Evolutionary conservation across 2,113 vertebrate species (phyloP), one percentile per base, ranked within the genome.

Genomic region (Dendrocopos noguchii): DNA sequence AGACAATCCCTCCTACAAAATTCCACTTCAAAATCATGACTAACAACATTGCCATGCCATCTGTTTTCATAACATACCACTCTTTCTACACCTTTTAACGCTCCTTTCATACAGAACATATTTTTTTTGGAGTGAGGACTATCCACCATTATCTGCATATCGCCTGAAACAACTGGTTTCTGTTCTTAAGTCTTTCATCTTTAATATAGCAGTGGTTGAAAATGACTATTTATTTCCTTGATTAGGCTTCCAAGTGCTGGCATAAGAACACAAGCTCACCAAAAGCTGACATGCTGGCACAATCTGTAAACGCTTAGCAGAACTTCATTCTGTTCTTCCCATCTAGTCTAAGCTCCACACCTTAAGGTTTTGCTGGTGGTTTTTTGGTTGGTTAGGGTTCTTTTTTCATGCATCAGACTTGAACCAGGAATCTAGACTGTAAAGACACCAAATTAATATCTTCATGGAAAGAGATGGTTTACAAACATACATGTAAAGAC

Each of bases 11-110:
- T 91, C 53, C 87, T 89, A 95, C 88, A 82, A 94, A 96, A 93
- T 91, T 96, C 84, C 94, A 84, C 91, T 88, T 92, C 86, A 87
- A 94, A 93, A 94, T 87, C 80, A 93, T 66, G 81, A 87, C 79
- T 89, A 93, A 92, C 72, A 92, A 92, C 72, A 93, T 25, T 87
- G 68, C 65, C 56, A 47, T 57, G 72, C 96, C 96, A 94, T 96
- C 93, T 95, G 93, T 70, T 96, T 94, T 93, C 29, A 4, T 89
- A 87, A 93, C 59, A 2, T 84, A 91, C 56, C 89, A 29, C 56
- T 91, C 91, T 91, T 94, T 91, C 94, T 90, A 77, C 93, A 77
- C 93, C 75, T 96, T 87, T 91, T 57, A 87, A 80, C 1, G 0
- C 50, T 76, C 72, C 4, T 1, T 78, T 93, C 92, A 95, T 50